These are phyloP conservation scores for Eutolmus rufibarbis DNA, from an alignment of 2,888 invertebrate genomes.

Conservation along the genomic window DNA sequence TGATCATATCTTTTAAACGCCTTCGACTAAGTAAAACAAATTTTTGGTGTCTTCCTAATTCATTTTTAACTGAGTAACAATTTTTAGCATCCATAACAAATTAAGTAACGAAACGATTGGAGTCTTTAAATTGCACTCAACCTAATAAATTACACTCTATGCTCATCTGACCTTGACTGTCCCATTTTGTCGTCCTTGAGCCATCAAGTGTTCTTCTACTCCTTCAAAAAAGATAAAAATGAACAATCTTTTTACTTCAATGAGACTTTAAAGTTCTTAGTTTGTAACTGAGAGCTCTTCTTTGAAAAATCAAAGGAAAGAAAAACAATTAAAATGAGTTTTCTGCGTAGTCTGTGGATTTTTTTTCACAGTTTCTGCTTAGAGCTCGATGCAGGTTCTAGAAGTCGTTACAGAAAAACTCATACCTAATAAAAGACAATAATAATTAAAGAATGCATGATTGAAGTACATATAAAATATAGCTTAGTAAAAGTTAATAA, in stretches of 20 bases:
- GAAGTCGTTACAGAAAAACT: not conserved
- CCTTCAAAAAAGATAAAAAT: not conserved
- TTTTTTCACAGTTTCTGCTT: not conserved
- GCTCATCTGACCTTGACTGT: not conserved
- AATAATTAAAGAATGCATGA: no score
- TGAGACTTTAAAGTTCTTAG: not conserved
- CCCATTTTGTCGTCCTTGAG: not conserved
- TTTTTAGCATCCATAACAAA: not conserved
- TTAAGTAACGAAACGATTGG: not conserved
- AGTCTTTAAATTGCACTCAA: not conserved
- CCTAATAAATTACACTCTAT: not conserved
- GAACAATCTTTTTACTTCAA: not conserved
- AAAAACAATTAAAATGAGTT: not conserved
- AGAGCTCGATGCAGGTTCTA: not conserved
- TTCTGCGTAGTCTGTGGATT: not conserved
- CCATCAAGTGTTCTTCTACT: not conserved
- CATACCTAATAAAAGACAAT: not conserved
- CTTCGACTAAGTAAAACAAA: no score
- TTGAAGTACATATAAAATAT: no score
- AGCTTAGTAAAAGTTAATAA: no score
- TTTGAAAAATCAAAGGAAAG: not conserved
- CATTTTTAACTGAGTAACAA: no score
- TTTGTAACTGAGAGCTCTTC: not conserved
- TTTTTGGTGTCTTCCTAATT: no score
- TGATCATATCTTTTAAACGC: no score